Evolutionary conservation across 2,797 vertebrate species (phyloP), one percentile per base, ranked within the genome.

Genomic region (Hemitrygon akajei): DNA sequence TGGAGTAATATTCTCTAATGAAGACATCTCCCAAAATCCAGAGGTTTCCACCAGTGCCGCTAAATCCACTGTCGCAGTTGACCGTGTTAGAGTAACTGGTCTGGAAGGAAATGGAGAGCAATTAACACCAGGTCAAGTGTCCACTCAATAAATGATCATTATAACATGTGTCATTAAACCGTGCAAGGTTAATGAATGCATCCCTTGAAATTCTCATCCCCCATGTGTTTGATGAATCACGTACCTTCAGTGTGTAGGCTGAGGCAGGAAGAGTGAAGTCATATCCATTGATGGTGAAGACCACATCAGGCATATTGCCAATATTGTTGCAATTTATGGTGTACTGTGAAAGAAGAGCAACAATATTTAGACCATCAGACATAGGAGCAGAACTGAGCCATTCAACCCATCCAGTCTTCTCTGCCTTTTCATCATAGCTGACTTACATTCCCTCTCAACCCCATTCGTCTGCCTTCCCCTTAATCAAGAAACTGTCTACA

Each of bases 21-120:
- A 97, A 98, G 95, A 97, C 94, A 0, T 97, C 96, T 0, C 97
- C 97, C 58, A 97, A 96, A 94, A 97, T 96, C 97, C 97, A 97
- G 87, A 97, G 95, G 6, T 95, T 95, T 0, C 95, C 95, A 0
- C 94, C 76, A 3, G 18, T 10, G 7, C 0, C n/a, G 16, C 63
- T 18, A 40, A 89, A 89, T 37, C 86, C 86, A n/a, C 86, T 89
- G 16, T 18, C 20, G 86, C 86, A 89, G 86, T 7, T 66, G n/a
- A n/a, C n/a, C n/a, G n/a, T n/a, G n/a, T n/a, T n/a, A 18, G 11
- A 0, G 27, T 11, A 66, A 4, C 0, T 11, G 1, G 0, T 0
- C 86, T 89, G 63, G 18, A 89, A 69, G 86, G 20, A 37, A 37
- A 89, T 3, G n/a, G n/a, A 22, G 7, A 89, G 34, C 86, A 69